Evolutionary conservation across 2,888 invertebrate species (phyloP), one percentile per base, ranked within the genome.

Genomic region (Lasioglossum villosulum): DNA sequence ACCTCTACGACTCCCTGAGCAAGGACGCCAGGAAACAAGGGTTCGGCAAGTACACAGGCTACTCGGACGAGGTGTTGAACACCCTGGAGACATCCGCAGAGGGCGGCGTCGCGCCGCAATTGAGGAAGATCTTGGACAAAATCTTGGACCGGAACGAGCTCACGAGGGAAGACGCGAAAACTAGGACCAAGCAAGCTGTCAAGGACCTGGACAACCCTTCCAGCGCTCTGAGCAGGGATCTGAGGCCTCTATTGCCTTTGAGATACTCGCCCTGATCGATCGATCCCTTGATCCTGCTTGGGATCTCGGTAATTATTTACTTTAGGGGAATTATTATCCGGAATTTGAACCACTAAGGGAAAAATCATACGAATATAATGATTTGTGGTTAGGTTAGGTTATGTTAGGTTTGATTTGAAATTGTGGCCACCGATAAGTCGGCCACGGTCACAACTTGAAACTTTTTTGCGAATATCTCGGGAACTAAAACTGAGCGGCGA

Each of bases 21-120:
- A 96, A 97, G 86, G 97, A 97, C 84, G 96, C 97, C 1, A 97
- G 97, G 92, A 96, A 95, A 82, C 96, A 97, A 89, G 96, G 96
- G 56, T 95, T 97, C 8, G 96, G 96, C 6, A 97, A 96, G 90
- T 97, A 96, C 89, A 95, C 95, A 96, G 97, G 97, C 19, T 97
- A 96, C 94, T 96, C 97, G 0, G 96, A 96, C 3, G 95, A 95
- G 45, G 96, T 97, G 16, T 95, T 97, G 92, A 95, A 95, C 82
- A 95, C 95, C 10, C 94, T 97, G 0, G 95, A 95, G 0, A 96
- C 96, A 3, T 96, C 96, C 0, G 96, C 96, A 0, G 95, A 95
- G 34, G 96, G 96, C 8, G 96, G 97, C 0, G 96, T 97, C 0
- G 95, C 96, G 0, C 95, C 95, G 2, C 97, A 97, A 90, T 95